A percentile compares a stretch with the other conserved stretches of the same genome.
phyloP scores from a whole-genome alignment of 2,113 vertebrate species.

The Carassius auratus region DNA sequence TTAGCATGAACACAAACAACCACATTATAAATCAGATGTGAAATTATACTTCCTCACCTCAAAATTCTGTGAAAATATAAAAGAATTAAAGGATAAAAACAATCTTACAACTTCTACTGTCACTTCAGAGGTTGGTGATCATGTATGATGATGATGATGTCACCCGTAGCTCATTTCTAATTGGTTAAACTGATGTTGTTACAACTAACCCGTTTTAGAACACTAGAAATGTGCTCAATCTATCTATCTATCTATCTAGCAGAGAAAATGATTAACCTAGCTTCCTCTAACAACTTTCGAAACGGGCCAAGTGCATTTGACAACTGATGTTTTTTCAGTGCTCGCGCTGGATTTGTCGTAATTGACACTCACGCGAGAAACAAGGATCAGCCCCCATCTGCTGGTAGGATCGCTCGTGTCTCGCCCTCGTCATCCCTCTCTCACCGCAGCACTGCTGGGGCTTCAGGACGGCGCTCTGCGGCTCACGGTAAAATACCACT shows the following conservation, averaged over 20 bases:
- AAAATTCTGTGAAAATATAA: not conserved
- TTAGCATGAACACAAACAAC: too few species aligned
- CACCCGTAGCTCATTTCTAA: not conserved
- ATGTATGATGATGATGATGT: not conserved
- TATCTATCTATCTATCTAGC: not conserved
- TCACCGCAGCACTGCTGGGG: slow-evolving; percentile 59
- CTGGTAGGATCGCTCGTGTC: slow-evolving; percentile 77
- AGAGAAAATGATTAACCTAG: not conserved
- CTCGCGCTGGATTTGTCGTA: slow-evolving; percentile 80
- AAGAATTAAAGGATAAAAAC: not conserved
- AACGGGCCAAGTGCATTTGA: not conserved
- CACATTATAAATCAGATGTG: not conserved
- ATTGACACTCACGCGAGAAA: slow-evolving; percentile 81
- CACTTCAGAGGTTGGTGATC: not conserved
- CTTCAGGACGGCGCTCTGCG: slow-evolving; percentile 58
- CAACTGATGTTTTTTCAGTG: slow-evolving; percentile 33
- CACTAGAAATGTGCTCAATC: not conserved
- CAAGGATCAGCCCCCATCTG: slow-evolving; percentile 84
- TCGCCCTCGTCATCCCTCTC: slow-evolving; percentile 66
- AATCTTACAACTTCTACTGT: not conserved
- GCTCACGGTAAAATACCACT: slow-evolving; percentile 79
- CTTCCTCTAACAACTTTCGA: not conserved
- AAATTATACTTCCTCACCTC: not conserved
- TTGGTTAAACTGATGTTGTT: not conserved
- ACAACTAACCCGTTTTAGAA: not conserved